These are phyloP conservation scores for Perdita meconis DNA, from an alignment of 2,888 invertebrate genomes.

Conservation along the genomic window DNA sequence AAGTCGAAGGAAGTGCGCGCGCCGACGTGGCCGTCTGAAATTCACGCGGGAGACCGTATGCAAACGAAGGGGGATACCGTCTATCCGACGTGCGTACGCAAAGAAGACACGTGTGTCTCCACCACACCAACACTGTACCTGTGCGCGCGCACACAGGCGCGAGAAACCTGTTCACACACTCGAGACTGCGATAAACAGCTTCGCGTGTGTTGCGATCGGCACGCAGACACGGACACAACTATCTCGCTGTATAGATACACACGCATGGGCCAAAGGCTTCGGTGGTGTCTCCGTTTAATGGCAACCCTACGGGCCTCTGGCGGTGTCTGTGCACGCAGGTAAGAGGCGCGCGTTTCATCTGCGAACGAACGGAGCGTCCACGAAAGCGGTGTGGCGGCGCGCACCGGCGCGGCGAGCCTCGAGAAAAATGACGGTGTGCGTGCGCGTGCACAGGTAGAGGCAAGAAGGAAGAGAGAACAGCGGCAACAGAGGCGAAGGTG, in stretches of 20 bases:
- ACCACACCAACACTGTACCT: slow-evolving; percentile 7
- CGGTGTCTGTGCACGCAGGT: slow-evolving; percentile 41
- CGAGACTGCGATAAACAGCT: slow-evolving; percentile 24
- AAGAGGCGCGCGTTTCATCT: slow-evolving; percentile 45
- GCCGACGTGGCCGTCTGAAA: not conserved
- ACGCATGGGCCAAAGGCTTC: slow-evolving; percentile 20
- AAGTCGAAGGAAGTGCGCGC: slow-evolving; percentile 19
- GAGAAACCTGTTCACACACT: not conserved
- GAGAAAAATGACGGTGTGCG: slow-evolving; percentile 42
- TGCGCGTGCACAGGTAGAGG: slow-evolving; percentile 61
- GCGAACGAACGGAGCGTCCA: slow-evolving; percentile 25
- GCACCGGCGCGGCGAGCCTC: slow-evolving; percentile 19
- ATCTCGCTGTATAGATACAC: not conserved
- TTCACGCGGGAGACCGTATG: slow-evolving; percentile 10
- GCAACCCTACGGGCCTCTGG: slow-evolving; percentile 3
- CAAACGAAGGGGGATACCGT: slow-evolving; percentile 24
- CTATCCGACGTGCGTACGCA: slow-evolving; percentile 18
- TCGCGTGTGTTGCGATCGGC: not conserved
- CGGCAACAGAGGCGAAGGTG: slow-evolving; percentile 62
- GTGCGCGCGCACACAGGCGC: not conserved
- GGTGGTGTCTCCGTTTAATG: slow-evolving; percentile 7
- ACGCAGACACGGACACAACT: not conserved
- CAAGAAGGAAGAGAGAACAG: slow-evolving; percentile 62
- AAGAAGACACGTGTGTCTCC: slow-evolving; percentile 17
- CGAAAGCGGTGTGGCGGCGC: slow-evolving; percentile 17